Evolutionary conservation across 2,888 invertebrate genomes (phyloP).

Genomic region (Elaeidobius kamerunicus): DNA sequence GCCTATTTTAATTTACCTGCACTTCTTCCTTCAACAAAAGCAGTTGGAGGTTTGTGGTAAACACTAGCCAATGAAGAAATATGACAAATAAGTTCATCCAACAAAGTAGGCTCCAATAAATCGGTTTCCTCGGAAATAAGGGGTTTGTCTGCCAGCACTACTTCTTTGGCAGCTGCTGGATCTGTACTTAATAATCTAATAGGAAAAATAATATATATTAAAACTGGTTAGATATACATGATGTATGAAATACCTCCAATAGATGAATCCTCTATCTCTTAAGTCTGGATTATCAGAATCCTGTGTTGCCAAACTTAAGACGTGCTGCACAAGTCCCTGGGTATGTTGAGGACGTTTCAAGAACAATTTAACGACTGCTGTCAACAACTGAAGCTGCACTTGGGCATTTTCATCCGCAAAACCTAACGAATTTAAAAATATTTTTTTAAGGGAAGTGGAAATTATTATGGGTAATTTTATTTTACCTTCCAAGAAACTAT

Average conservation of each 20-base stretch:
- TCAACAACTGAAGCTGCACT: slow-evolving; percentile 87
- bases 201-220: not conserved
- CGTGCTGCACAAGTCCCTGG: slow-evolving; percentile 97
- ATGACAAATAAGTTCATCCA: slow-evolving; percentile 98
- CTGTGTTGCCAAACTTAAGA: slow-evolving; percentile 83
- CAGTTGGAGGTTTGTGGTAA: slow-evolving; percentile 98
- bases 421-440: slow-evolving; percentile 21
- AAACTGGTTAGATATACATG: not conserved
- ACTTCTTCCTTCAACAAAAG: slow-evolving; percentile 89
- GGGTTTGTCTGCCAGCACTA: slow-evolving; percentile 97
- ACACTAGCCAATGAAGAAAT: slow-evolving; percentile 96
- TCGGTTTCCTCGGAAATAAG: slow-evolving; percentile 99
- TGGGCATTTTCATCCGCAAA: slow-evolving; percentile 49
- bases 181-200: slow-evolving; percentile 86
- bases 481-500: slow-evolving; percentile 89
- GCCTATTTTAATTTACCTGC: slow-evolving; percentile 41
- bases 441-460: not conserved
- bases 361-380: slow-evolving; percentile 98
- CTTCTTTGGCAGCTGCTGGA: slow-evolving; percentile 98
- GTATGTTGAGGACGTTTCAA: slow-evolving; percentile 97
- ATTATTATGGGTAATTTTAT: not conserved
- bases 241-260: slow-evolving; percentile 74
- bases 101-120: slow-evolving; percentile 90
- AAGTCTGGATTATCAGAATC: slow-evolving; percentile 98
- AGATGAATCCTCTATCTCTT: slow-evolving; percentile 97